These are phyloP conservation scores for Drosophila rhopaloa DNA, from an alignment of 1,140 invertebrate genomes.

Conservation along the genomic window DNA sequence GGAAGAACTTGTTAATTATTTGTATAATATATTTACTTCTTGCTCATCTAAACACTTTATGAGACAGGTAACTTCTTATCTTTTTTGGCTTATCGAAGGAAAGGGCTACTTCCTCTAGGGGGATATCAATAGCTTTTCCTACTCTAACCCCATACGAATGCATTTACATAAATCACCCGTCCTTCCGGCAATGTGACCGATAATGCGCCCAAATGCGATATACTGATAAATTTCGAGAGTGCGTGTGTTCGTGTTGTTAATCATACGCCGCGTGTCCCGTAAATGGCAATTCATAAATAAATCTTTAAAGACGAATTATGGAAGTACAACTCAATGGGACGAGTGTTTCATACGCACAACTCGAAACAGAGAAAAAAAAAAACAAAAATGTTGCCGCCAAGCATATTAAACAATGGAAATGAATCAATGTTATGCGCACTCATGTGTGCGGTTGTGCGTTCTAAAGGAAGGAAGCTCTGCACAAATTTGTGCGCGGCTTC, in stretches of 20 bases:
- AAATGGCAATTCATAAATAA: slow-evolving; percentile 72
- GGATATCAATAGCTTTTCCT: slow-evolving; percentile 2
- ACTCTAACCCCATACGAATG: not conserved
- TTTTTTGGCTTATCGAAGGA: slow-evolving; percentile 9
- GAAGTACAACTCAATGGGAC: slow-evolving; percentile 57
- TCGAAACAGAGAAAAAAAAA: slow-evolving; percentile 10
- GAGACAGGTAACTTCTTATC: slow-evolving; percentile 12
- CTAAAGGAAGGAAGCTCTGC: slow-evolving; percentile 71
- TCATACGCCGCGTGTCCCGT: slow-evolving; percentile 44
- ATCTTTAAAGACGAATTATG: slow-evolving; percentile 73
- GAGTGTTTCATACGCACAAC: slow-evolving; percentile 22
- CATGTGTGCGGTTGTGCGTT: slow-evolving; percentile 43
- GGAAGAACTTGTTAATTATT: slow-evolving; percentile 51
- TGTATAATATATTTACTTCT: slow-evolving; percentile 8
- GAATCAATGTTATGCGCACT: slow-evolving; percentile 77
- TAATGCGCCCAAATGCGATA: slow-evolving; percentile 61
- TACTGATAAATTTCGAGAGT: slow-evolving; percentile 38
- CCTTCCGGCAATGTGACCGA: slow-evolving; percentile 64
- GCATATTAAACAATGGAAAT: slow-evolving; percentile 83
- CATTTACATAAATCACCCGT: slow-evolving; percentile 53
- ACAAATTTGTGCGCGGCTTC: slow-evolving; percentile 66
- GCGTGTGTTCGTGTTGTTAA: slow-evolving; percentile 62
- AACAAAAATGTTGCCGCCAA: slow-evolving; percentile 58
- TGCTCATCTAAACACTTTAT: slow-evolving; percentile 2
- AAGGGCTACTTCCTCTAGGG: not conserved